phyloP scores from a whole-genome alignment of 2,888 invertebrate species.

The Acrocera orbiculus region DNA sequence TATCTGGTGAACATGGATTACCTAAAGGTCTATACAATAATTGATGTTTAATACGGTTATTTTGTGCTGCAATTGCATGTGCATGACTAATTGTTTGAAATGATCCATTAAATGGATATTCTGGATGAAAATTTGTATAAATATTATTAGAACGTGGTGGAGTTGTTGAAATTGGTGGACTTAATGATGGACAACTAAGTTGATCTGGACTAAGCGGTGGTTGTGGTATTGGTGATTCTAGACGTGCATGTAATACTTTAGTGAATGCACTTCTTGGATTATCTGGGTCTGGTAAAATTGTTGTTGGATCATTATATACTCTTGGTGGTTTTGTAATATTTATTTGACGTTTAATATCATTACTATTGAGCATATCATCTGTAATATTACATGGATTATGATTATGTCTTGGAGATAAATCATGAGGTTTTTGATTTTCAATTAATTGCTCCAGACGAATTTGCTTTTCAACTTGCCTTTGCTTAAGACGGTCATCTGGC shows the following conservation, averaged over 20 bases:
- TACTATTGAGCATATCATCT: constrained; percentile 22
- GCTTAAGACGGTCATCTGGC: constrained; percentile 63
- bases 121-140: constrained; percentile 28
- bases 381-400: constrained; percentile 9
- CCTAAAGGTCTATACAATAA: constrained; percentile 22
- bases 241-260: constrained; percentile 40
- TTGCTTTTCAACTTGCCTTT: constrained; percentile 33
- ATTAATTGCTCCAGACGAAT: constrained; percentile 15
- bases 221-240: constrained; percentile 39
- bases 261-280: constrained; percentile 67
- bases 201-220: constrained; percentile 62
- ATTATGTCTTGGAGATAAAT: constrained; percentile 24
- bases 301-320: constrained; percentile 29
- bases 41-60: constrained; percentile 27
- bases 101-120: constrained; percentile 28
- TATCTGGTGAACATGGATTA: constrained; percentile 16
- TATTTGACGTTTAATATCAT: constrained; percentile 24
- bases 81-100: constrained; percentile 29
- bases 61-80: constrained; percentile 20
- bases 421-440: constrained; percentile 30
- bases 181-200: constrained; percentile 59
- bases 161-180: constrained; percentile 47
- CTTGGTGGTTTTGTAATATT: constrained; percentile 22
- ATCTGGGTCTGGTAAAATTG: constrained; percentile 24
- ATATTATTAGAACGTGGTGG: constrained; percentile 34